Evolutionary conservation across 2,113 vertebrate species (phyloP), one percentile per base, ranked within the genome.

Genomic region (Dendropsophus ebraccatus): DNA sequence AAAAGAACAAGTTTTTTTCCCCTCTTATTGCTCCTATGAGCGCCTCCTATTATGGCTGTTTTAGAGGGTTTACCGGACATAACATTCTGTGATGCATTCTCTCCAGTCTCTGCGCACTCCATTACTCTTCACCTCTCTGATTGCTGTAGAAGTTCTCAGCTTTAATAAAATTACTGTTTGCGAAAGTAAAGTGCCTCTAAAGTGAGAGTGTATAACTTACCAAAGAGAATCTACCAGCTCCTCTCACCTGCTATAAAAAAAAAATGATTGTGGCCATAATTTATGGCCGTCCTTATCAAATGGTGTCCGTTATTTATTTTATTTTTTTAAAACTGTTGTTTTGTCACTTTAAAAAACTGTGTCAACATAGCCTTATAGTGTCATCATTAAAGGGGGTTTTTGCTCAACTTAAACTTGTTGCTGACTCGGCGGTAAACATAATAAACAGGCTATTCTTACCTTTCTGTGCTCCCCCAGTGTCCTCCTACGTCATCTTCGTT

Each of bases 141-240:
- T 78, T 11, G 37, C 56, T 72, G 12, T 37, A 23, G 17, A 25
- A 4, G 62, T 32, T 82, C 56, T 28, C 32, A 4, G 25, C 32
- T 54, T 72, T 72, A 82, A 32, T n/a, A 72, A 82, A 82, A 82
- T 82, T 72, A 54, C 81, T 10, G 47, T 23, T 82, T 82, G 9
- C 47, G 16, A 21, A 52, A 32, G 81, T 60, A 80, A 60, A 25
- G 41, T 54, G 21, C 47, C 17, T 82, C n/a, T n/a, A n/a, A n/a
- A n/a, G n/a, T n/a, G n/a, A n/a, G n/a, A n/a, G n/a, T n/a, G n/a
- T n/a, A n/a, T n/a, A n/a, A n/a, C n/a, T n/a, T n/a, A n/a, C n/a
- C n/a, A n/a, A n/a, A n/a, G n/a, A n/a, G n/a, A n/a, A n/a, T n/a
- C n/a, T n/a, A n/a, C n/a, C n/a, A n/a, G n/a, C n/a, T n/a, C n/a